Base-by-base conservation (phyloP, 2,797 vertebrate genomes). In the Spinus pinus region DNA sequence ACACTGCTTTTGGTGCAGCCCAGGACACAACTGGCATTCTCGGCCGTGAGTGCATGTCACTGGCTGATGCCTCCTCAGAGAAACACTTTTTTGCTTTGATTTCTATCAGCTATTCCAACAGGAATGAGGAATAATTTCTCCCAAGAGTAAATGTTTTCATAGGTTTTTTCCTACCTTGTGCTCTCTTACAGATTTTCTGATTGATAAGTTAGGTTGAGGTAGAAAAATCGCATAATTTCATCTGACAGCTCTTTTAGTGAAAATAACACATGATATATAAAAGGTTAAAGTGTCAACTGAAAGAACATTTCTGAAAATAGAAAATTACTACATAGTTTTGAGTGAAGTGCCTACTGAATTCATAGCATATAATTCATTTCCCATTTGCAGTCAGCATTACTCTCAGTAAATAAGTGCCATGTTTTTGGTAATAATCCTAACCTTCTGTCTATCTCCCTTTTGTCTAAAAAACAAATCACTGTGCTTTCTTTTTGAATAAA, bases 21-120 rank as follows among this genome's bases (percentile, higher is more conserved):
- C 17, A 57, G 8, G 17, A 51, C 14, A 13, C 8, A 64, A 7
- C 0, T 20, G 10, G 33, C 12, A 27, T 64, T 58, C 58, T 35
- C 1, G 0, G 44, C n/a, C 23, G 21, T 0, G 0, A 64, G 44
- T 0, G 0, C n/a, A 27, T 0, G 1, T 4, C 47, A 13, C 19
- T 0, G 0, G 44, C 72, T 58, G 22, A 23, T 9, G 18, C 4
- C 72, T 78, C 22, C 18, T 46, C 65, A 41, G 39, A 58, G 9
- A 86, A 90, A 65, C 22, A 42, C 4, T 39, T 71, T 70, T 78
- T 62, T 77, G 20, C 50, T 93, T 79, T 78, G 33, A 81, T 94
- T 90, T 86, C 62, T 56, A 83, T 51, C 61, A 81, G 41, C 39
- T 80, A 20, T 41, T 86, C 25, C 64, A 91, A 50, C 27, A 86